Conservation (phyloP, 2,113 vertebrate species). For the Microtus ochrogaster region DNA sequence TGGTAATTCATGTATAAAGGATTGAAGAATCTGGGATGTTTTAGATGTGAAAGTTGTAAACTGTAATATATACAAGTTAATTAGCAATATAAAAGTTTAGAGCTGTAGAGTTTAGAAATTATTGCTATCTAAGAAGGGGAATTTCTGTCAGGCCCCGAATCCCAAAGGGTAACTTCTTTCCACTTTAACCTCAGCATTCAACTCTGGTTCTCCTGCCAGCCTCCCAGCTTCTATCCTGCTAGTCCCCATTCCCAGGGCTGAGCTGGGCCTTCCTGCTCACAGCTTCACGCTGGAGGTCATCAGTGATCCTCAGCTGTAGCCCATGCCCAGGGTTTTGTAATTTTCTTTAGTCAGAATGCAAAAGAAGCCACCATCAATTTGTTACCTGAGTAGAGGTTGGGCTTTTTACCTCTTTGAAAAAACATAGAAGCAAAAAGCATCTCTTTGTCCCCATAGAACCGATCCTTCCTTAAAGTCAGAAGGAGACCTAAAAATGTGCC, state of each 20-base stretch:
- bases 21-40: not conserved
- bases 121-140: not conserved
- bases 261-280: not conserved
- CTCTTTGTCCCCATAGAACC: not conserved
- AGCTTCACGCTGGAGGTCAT: not conserved
- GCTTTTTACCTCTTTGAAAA: not conserved
- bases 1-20: not conserved
- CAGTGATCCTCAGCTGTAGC: not conserved
- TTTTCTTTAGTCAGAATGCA: not conserved
- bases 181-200: not conserved
- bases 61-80: not conserved
- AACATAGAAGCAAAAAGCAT: not conserved
- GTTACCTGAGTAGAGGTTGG: not conserved
- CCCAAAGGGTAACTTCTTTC: not conserved
- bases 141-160: not conserved
- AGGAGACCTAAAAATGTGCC: not conserved
- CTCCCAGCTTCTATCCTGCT: not conserved
- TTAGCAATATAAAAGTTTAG: not conserved
- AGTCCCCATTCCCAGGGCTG: not conserved
- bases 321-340: not conserved
- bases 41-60: not conserved
- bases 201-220: not conserved
- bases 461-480: not conserved
- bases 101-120: not conserved
- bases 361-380: not conserved